A percentile compares a stretch with the other conserved stretches of the same genome.
These are phyloP conservation scores for Neodiprion fabricii DNA, from an alignment of 1,140 invertebrate species.

Conservation along the genomic window DNA sequence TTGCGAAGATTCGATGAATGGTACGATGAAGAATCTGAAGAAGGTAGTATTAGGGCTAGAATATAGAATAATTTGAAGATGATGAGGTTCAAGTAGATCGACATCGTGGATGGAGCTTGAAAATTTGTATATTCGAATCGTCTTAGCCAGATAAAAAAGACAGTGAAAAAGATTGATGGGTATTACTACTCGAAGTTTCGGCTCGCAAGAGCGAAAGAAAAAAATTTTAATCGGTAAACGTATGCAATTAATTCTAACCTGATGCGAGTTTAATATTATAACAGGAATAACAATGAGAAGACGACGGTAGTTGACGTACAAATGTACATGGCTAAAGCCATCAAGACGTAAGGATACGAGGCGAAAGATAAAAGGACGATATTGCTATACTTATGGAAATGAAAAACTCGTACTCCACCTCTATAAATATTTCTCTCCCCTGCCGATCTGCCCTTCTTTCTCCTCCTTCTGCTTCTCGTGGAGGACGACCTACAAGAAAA, in stretches of 20 bases:
- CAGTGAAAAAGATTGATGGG: not conserved
- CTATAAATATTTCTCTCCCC: not conserved
- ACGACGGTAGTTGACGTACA: too few species aligned
- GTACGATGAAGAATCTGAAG: too few species aligned
- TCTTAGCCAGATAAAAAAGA: not conserved
- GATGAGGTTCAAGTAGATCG: too few species aligned
- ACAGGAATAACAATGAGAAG: not conserved
- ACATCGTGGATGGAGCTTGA: too few species aligned
- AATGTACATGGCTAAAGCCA: too few species aligned
- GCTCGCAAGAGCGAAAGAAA: too few species aligned
- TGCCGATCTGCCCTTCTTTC: too few species aligned
- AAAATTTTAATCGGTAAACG: not conserved
- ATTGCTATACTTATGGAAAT: constrained; percentile 1
- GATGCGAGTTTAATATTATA: not conserved
- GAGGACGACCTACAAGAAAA: not conserved
- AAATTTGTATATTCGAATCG: not conserved
- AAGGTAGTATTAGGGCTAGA: too few species aligned
- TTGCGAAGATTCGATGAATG: too few species aligned
- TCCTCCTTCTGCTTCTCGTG: not conserved
- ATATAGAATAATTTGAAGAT: too few species aligned
- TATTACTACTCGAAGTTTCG: not conserved
- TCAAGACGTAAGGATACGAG: not conserved
- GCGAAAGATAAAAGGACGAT: not conserved
- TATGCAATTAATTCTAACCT: not conserved
- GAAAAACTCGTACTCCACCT: not conserved